Evolutionary conservation across 2,888 invertebrate genomes (phyloP), one percentile per base, ranked within the genome.

Genomic region (Halictus quadricinctus): DNA sequence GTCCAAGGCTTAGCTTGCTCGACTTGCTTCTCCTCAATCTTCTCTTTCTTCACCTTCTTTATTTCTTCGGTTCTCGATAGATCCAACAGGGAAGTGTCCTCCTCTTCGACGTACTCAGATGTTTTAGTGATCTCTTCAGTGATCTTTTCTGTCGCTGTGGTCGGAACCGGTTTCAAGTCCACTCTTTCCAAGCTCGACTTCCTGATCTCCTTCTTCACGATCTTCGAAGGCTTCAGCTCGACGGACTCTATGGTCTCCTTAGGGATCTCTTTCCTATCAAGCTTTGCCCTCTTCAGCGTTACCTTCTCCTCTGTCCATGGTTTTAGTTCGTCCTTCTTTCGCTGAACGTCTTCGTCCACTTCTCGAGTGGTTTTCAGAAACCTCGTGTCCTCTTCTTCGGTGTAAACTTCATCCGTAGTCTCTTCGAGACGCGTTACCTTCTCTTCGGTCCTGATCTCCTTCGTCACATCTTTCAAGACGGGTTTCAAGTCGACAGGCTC

Each of bases 221-320:
- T 95, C 90, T 96, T 96, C 0, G 96, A 95, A 2, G 96, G 96
- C 88, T 96, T 95, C 88, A 96, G 92, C 90, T 95, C 95, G n/a
- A 96, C 95, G 78, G 94, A 91, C 88, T 95, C 95, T 13, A 95
- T 60, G 29, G 91, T 93, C 88, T 95, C 95, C 87, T 94, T 95
- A 3, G 90, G 91, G 25, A 95, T 90, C 86, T 94, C 94, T 91
- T 95, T 95, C 58, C 95, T 95, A n/a, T 94, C 93, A 25, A 93
- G 90, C 88, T 92, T 92, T 85, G 95, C 93, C 90, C 95, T 95
- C 89, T 96, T 96, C 48, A 96, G 92, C 60, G 93, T 95, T 12
- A 88, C 76, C 29, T 86, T 88, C 25, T 88, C 88, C 92, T 94
- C 83, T 79, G 92, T 74, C 94, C 92, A 89, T 92, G 93, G 91